phyloP scores from a whole-genome alignment of 1,140 invertebrate species.

The Saxidomus purpurata region DNA sequence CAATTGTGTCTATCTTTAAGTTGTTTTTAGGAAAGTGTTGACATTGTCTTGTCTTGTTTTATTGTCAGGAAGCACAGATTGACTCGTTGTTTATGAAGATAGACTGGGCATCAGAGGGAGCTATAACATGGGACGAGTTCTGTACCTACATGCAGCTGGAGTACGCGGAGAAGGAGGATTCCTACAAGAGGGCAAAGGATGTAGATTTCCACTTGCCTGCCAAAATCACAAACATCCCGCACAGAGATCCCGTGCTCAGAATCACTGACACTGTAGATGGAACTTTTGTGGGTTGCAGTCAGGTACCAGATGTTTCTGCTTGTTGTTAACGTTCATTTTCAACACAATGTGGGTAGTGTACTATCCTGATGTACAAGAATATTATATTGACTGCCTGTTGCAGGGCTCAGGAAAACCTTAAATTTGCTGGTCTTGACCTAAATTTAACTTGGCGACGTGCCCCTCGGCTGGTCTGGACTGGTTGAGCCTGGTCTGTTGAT shows the following conservation, averaged over 20 bases:
- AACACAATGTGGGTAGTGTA: no score
- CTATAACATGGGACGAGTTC: slow-evolving; percentile 86
- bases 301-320: slow-evolving; percentile 72
- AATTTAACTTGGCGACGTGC: no score
- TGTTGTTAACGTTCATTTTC: neutral
- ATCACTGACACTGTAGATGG: slow-evolving; percentile 84
- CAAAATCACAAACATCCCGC: slow-evolving; percentile 82
- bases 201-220: slow-evolving; percentile 85
- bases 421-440: no score
- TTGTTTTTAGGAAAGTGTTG: no score
- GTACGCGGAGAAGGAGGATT: slow-evolving; percentile 86
- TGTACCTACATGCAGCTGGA: slow-evolving; percentile 87
- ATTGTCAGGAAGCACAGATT: slow-evolving; percentile 84
- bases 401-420: no score
- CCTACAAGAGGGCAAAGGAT: slow-evolving; percentile 83
- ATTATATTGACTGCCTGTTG: no score
- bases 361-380: no score
- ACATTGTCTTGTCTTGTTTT: no score
- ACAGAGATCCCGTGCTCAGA: slow-evolving; percentile 83
- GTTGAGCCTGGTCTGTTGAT: no score
- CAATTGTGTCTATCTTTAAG: no score
- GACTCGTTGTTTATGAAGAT: slow-evolving; percentile 86
- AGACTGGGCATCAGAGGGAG: slow-evolving; percentile 85
- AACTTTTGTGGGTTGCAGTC: slow-evolving; percentile 84
- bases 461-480: no score